Evolutionary conservation across 2,888 invertebrate species (phyloP).

Genomic region (Eristalis tenax): DNA sequence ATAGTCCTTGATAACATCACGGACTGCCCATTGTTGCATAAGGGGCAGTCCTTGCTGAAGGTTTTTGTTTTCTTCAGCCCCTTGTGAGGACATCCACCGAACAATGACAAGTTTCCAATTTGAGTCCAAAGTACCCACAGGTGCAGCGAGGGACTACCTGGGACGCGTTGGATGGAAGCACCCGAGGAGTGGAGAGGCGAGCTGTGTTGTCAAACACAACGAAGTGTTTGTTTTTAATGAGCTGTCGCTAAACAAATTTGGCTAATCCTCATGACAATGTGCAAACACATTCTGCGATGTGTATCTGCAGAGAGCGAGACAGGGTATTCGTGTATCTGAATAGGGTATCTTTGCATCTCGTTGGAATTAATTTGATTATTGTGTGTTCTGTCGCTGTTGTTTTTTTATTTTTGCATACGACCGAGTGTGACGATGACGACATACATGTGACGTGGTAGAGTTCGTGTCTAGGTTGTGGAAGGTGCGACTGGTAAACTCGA

Average conservation of each 20-base stretch:
- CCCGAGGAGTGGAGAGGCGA: not conserved
- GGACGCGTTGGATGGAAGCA: not conserved
- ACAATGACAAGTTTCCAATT: not conserved
- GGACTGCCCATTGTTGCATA: not conserved
- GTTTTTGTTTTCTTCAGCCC: not conserved
- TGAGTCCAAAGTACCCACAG: not conserved
- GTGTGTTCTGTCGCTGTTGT: not conserved
- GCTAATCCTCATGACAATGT: conserved; percentile 53
- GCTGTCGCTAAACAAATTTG: conserved; percentile 65
- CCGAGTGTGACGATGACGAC: not conserved
- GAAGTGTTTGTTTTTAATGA: conserved; percentile 69
- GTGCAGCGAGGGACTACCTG: not conserved
- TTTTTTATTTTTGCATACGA: not conserved
- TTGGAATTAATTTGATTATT: not conserved
- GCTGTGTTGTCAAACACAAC: conserved; percentile 28
- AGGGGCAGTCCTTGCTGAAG: not conserved
- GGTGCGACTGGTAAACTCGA: not conserved
- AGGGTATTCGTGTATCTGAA: not conserved
- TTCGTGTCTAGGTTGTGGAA: not conserved
- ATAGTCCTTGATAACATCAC: not conserved
- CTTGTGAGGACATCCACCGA: not conserved
- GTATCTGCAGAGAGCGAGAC: not conserved
- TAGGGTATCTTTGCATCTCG: not conserved
- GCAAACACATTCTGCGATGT: conserved; percentile 25
- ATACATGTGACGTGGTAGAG: not conserved